These are phyloP conservation scores for Erynnis tages DNA, from an alignment of 2,888 invertebrate genomes.

Conservation along the genomic window DNA sequence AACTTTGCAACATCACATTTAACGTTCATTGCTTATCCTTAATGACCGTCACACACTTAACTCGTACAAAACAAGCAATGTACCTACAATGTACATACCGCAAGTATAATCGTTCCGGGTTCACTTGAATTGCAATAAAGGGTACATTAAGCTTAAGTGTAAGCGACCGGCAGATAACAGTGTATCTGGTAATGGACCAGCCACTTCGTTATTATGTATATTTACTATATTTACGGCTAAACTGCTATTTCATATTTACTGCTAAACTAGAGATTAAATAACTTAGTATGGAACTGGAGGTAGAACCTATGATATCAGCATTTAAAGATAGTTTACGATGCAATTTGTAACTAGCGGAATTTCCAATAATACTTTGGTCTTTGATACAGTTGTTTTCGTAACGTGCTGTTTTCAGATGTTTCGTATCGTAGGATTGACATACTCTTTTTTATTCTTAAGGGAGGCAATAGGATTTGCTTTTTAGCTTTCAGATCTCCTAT, in stretches of 20 bases:
- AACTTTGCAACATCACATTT: too few species aligned
- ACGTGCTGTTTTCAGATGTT: too few species aligned
- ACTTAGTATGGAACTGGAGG: neutral
- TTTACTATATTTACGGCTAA: too few species aligned
- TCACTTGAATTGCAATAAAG: constrained; percentile 8
- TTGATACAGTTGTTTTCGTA: too few species aligned
- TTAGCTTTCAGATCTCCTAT: too few species aligned
- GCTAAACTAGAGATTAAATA: neutral
- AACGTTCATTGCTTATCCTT: neutral
- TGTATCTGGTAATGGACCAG: constrained; percentile 17
- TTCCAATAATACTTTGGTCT: too few species aligned
- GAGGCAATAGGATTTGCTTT: too few species aligned
- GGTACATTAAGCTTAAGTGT: constrained; percentile 15
- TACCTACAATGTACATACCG: neutral
- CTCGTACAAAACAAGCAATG: constrained; percentile 2
- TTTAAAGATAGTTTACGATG: too few species aligned
- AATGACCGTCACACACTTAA: neutral
- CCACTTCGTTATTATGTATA: neutral
- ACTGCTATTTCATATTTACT: too few species aligned
- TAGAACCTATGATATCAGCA: neutral
- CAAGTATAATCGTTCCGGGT: neutral
- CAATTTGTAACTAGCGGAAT: too few species aligned
- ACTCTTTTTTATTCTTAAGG: too few species aligned
- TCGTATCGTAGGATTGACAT: too few species aligned
- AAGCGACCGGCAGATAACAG: constrained; percentile 11